Conservation (phyloP, 2,797 vertebrate genomes). For the Notolabrus celidotus region DNA sequence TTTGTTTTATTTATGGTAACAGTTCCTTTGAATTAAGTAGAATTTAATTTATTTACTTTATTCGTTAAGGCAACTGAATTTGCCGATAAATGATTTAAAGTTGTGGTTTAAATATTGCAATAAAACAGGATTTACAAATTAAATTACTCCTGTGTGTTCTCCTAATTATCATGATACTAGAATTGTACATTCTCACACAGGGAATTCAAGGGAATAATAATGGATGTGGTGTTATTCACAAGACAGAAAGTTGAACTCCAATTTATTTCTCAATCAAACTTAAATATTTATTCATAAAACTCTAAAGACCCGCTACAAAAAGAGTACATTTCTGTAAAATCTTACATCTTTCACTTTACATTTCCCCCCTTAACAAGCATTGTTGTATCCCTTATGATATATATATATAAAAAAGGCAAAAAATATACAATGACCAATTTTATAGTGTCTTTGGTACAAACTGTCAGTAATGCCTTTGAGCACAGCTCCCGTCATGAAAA, state of each 20-base stretch:
- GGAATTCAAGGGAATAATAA: no score
- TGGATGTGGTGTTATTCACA: not conserved
- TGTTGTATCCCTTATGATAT: slow-evolving; percentile 71
- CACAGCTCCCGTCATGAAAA: slow-evolving; percentile 52
- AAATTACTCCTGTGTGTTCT: no score
- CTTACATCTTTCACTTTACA: slow-evolving; percentile 70
- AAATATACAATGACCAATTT: slow-evolving; percentile 73
- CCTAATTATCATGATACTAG: no score
- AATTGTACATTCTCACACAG: no score
- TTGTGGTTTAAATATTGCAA: no score
- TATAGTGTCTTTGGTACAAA: slow-evolving; percentile 83
- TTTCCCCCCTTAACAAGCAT: slow-evolving; percentile 54
- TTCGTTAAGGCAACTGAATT: no score
- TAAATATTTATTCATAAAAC: slow-evolving; percentile 97
- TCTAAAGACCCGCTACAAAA: slow-evolving; percentile 81
- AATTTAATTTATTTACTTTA: no score
- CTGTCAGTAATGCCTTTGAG: slow-evolving; percentile 47
- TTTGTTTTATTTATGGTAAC: no score
- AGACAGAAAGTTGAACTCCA: not conserved
- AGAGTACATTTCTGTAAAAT: slow-evolving; percentile 84
- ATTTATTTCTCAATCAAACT: slow-evolving; percentile 72
- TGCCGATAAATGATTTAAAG: no score
- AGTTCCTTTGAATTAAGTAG: no score
- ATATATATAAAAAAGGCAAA: slow-evolving; percentile 52
- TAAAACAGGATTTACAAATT: no score